Evolutionary conservation across 2,113 vertebrate species (phyloP), one percentile per base, ranked within the genome.

Genomic region (Ondatra zibethicus): DNA sequence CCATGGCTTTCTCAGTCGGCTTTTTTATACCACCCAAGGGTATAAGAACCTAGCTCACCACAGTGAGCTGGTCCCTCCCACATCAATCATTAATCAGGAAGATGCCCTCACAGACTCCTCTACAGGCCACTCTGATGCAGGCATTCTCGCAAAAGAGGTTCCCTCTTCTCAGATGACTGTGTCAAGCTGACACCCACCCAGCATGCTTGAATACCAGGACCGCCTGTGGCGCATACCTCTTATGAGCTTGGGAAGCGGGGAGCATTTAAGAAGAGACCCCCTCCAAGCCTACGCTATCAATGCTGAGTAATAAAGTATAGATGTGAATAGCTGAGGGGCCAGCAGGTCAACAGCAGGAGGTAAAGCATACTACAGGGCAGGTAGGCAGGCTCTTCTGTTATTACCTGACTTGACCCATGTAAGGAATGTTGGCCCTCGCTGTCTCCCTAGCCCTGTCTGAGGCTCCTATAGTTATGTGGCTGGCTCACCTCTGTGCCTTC

Each of bases 401-500:
- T 58, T 0, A 1, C 75, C 55, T 0, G 0, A 1, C 21, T 13
- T 2, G 0, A 17, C 66, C 23, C 2, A 1, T 31, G 47, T 3
- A 4, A 77, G 66, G 68, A 13, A 8, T 3, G 29, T 10, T 16
- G 19, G 0, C 47, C 42, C 52, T 31, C 2, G 1, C 39, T 12
- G 61, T 9, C 23, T 39, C 52, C 55, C 27, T 52, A 1, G 7
- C 33, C 4, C 45, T 36, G 1, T 11, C 58, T 10, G 0, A 17
- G 11, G 13, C 39, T 45, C 25, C 25, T n/a, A 39, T 14, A 42
- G 72, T 68, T 25, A 10, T 31, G 17, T 17, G 1, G 3, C 45
- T 17, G 1, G 7, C 45, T 52, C 0, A 0, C 39, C 29, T 8
- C 0, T 0, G 70, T 16, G 29, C 33, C 76, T 36, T 4, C 39